These are phyloP conservation scores for Pseudomyrmex dendroicus DNA, from an alignment of 1,140 invertebrate genomes.

Conservation along the genomic window DNA sequence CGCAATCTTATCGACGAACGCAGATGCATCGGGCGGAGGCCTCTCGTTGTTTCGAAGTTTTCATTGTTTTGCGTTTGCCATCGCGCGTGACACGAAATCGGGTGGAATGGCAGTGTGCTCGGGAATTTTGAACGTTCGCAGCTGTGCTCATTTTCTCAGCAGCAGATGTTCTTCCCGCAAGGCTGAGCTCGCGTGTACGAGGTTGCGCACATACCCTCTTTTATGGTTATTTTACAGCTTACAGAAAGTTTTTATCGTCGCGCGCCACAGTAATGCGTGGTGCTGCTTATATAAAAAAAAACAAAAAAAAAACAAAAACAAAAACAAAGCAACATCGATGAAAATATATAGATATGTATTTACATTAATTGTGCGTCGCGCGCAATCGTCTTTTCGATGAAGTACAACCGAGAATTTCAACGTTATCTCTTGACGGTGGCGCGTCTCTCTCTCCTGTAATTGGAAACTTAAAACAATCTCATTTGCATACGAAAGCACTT, in stretches of 20 bases:
- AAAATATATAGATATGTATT: background rate
- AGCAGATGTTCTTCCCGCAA: slow-evolving; percentile 74
- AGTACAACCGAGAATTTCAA: background rate
- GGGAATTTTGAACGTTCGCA: slow-evolving; percentile 67
- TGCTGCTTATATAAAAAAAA: background rate
- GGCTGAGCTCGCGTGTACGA: slow-evolving; percentile 51
- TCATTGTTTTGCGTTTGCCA: slow-evolving; percentile 53
- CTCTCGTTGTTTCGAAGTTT: slow-evolving; percentile 23
- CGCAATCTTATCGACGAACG: slow-evolving; percentile 43
- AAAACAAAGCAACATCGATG: no score
- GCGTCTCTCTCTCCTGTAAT: slow-evolving; percentile 20
- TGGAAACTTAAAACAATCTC: slow-evolving; percentile 42
- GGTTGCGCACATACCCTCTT: slow-evolving; percentile 33
- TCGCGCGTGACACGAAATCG: slow-evolving; percentile 61
- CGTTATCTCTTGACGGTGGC: background rate
- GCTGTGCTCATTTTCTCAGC: slow-evolving; percentile 73
- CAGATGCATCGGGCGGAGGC: slow-evolving; percentile 15
- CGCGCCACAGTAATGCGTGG: background rate
- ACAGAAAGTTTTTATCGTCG: slow-evolving; percentile 37
- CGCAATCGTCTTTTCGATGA: background rate
- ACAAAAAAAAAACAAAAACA: no score
- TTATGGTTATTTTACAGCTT: slow-evolving; percentile 51
- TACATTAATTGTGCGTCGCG: background rate
- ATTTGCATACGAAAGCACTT: slow-evolving; percentile 56
- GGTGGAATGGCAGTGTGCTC: slow-evolving; percentile 33